Evolutionary conservation across 2,797 vertebrate species (phyloP).

Genomic region (Tokudaia muenninki): DNA sequence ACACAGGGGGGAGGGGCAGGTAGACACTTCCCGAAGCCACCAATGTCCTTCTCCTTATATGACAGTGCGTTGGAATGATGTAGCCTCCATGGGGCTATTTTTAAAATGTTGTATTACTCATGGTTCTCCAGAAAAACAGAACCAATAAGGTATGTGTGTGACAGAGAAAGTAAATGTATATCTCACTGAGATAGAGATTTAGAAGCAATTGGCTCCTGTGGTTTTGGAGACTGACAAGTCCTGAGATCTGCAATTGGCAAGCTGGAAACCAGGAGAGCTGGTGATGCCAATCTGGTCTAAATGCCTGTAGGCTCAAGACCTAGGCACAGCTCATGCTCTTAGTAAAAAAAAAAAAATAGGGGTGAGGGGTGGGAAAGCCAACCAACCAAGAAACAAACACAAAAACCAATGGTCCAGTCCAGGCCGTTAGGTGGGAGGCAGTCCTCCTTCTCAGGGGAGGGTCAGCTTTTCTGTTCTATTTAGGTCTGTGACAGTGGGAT

Average conservation of each 20-base stretch:
- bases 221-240: background rate
- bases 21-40: background rate
- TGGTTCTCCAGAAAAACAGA: slow-evolving; percentile 46
- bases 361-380: background rate
- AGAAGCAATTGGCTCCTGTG: background rate
- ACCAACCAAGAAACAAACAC: background rate
- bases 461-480: background rate
- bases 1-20: background rate
- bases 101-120: background rate
- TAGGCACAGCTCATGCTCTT: background rate
- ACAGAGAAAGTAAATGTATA: background rate
- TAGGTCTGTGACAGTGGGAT: slow-evolving; percentile 23
- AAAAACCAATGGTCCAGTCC: background rate
- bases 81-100: background rate
- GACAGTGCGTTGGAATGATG: background rate
- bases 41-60: background rate
- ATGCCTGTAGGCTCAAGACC: background rate
- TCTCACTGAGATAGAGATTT: background rate
- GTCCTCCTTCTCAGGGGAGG: background rate
- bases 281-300: background rate
- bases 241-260: background rate
- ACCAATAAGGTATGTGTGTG: background rate
- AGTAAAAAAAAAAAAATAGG: background rate
- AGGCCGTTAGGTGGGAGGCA: background rate
- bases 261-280: background rate